Evolutionary conservation across 2,797 vertebrate species (phyloP), one percentile per base, ranked within the genome.

Genomic region (Bryconaethiops microstoma): DNA sequence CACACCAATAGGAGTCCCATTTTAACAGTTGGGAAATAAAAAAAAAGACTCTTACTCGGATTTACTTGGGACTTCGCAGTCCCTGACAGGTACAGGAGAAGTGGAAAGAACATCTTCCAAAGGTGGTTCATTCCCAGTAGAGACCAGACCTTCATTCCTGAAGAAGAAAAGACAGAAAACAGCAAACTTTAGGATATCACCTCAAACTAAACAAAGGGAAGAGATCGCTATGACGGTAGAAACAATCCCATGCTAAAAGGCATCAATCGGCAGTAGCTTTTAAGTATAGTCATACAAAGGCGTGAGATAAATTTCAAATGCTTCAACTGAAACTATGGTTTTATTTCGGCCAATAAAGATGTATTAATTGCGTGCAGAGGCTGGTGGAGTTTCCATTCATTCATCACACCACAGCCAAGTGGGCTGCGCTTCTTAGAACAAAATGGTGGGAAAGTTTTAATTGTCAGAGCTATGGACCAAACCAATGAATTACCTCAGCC

Each of bases 61-160:
- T 94, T 95, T 82, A 95, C 94, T 89, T 95, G 94, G 2, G 92
- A 88, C 1, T 72, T 88, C 75, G 89, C 92, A 19, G 79, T 87
- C 88, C 88, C 91, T 3, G 92, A 86, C 81, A 93, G 91, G 82
- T 84, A 86, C 76, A 94, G 89, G 73, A 93, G 85, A 83, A 91
- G 78, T 76, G 89, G 87, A 87, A 93, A 88, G 88, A 86, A 87
- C 80, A 88, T 74, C 82, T 93, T 87, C 87, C 90, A 87, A 88
- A 84, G 88, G 86, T 79, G 88, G 89, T 91, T 94, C 94, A 95
- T 95, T 86, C 86, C 89, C 88, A 88, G 90, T 82, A 86, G 80
- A 82, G 72, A 74, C 73, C 67, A 82, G 74, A 80, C 63, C 74
- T 84, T 87, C 86, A 88, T 83, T 86, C 79, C 86, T 88, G 71